Evolutionary conservation across 2,888 invertebrate species (phyloP).

Genomic region (Clepsis dumicolana): DNA sequence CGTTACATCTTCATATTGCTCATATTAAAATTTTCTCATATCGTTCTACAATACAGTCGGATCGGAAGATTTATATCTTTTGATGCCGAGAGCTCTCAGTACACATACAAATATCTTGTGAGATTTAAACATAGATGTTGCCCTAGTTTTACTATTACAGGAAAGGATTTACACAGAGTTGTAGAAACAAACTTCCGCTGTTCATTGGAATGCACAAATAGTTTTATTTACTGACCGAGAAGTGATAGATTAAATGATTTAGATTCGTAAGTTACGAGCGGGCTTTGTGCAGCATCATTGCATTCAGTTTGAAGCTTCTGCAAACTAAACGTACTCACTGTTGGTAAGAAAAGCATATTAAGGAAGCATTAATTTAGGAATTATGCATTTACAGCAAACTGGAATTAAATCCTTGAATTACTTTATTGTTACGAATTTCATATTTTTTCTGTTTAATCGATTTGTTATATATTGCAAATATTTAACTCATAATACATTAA

Average conservation of each 20-base stretch:
- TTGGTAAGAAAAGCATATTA: no score
- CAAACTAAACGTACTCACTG: neutral
- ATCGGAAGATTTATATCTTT: neutral
- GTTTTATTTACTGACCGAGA: conserved; percentile 28
- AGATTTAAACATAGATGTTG: conserved; percentile 30
- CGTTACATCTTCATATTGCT: neutral
- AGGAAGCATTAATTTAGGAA: no score
- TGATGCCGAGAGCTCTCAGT: conserved; percentile 8
- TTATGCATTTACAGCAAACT: no score
- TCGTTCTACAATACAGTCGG: neutral
- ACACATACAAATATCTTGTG: conserved; percentile 11
- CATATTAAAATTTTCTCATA: neutral
- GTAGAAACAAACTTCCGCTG: conserved; percentile 32
- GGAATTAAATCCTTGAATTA: no score
- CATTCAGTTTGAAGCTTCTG: neutral
- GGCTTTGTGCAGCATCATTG: neutral
- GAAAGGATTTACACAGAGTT: conserved; percentile 39
- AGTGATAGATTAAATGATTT: conserved; percentile 15
- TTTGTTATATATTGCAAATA: no score
- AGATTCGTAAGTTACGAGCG: conserved; percentile 16
- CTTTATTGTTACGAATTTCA: no score
- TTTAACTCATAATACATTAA: no score
- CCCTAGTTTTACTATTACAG: conserved; percentile 38
- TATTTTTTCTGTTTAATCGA: no score
- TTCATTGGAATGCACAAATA: conserved; percentile 37